Conservation (phyloP, 2,797 vertebrate genomes). For the Pempheris klunzingeri region DNA sequence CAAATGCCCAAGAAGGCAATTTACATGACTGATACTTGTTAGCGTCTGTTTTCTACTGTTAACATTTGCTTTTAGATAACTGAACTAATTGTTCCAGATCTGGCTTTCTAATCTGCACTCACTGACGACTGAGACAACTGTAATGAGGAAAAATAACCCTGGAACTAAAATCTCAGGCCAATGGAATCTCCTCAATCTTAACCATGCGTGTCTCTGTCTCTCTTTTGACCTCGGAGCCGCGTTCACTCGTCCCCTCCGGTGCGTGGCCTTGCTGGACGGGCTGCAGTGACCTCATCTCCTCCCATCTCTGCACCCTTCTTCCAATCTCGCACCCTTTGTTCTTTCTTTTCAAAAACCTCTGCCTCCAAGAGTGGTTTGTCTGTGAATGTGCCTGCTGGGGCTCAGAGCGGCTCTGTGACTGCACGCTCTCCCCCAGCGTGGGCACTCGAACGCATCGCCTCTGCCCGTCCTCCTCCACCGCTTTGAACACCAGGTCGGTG, state of each 20-base stretch:
- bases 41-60: background rate
- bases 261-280: constrained; percentile 10
- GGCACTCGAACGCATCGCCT: background rate
- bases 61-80: background rate
- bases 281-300: constrained; percentile 32
- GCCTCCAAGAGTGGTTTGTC: background rate
- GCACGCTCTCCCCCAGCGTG: accelerated
- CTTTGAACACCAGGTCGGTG: constrained; percentile 62
- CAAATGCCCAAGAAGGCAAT: background rate
- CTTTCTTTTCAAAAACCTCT: constrained; percentile 19
- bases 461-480: constrained; percentile 51
- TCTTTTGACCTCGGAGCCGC: constrained; percentile 23
- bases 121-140: background rate
- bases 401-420: background rate
- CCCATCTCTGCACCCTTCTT: constrained; percentile 30
- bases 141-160: background rate
- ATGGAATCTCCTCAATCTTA: constrained; percentile 26
- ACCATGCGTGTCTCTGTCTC: constrained; percentile 30
- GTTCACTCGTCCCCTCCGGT: background rate
- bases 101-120: background rate
- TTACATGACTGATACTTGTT: too few species aligned
- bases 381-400: background rate
- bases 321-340: background rate
- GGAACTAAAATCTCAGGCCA: background rate
- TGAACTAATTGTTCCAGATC: background rate